phyloP scores from a whole-genome alignment of 2,113 vertebrate genomes.

The Salvelinus alpinus region DNA sequence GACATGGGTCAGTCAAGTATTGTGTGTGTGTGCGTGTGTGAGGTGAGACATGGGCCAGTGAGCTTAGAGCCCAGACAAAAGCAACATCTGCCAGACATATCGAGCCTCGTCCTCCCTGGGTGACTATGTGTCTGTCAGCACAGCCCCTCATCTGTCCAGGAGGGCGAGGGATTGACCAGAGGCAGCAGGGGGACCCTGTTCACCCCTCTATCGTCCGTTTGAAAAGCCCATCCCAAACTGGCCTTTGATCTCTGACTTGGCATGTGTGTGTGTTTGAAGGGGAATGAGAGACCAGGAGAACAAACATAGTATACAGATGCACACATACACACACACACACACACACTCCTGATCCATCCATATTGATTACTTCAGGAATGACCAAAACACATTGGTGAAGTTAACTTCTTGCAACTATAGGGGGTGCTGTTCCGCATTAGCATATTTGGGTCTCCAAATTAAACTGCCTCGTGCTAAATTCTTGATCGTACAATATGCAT shows the following conservation, averaged over 20 bases:
- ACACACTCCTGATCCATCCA: too few species aligned
- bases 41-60: slow-evolving; percentile 2
- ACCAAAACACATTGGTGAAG: too few species aligned
- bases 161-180: slow-evolving; percentile 18
- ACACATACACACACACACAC: too few species aligned
- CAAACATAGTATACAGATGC: too few species aligned
- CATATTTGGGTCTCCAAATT: too few species aligned
- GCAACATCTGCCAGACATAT: slow-evolving; percentile 49
- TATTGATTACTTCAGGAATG: too few species aligned
- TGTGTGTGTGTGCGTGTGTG: not conserved
- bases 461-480: too few species aligned
- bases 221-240: slow-evolving; percentile 16
- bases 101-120: slow-evolving; percentile 28
- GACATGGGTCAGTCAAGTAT: not conserved
- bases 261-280: not conserved
- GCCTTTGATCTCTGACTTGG: not conserved
- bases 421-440: too few species aligned
- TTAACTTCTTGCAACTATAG: too few species aligned
- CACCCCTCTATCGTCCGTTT: slow-evolving; percentile 19
- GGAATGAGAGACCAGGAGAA: not conserved
- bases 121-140: slow-evolving; percentile 42
- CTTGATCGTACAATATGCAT: too few species aligned
- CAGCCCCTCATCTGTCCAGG: slow-evolving; percentile 2
- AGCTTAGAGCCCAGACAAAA: slow-evolving; percentile 25
- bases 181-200: slow-evolving; percentile 23